phyloP scores from a whole-genome alignment of 2,888 invertebrate genomes.

The Hydriomena furcata region DNA sequence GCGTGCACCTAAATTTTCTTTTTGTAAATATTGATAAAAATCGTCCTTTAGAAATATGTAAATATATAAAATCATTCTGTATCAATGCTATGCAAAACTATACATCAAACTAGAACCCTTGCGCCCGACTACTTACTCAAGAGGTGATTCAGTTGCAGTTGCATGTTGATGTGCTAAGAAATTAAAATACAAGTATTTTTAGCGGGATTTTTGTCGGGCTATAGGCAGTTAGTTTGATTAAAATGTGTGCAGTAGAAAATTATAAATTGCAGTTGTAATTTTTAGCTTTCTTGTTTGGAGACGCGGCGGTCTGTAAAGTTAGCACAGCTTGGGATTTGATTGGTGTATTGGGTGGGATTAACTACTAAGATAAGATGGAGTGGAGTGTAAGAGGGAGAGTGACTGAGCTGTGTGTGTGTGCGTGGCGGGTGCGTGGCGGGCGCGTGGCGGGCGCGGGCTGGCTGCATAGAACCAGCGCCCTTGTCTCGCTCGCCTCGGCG shows the following conservation, averaged over 20 bases:
- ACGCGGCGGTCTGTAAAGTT: not conserved
- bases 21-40: slow-evolving; percentile 5
- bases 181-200: too few species aligned
- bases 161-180: too few species aligned
- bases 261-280: not conserved
- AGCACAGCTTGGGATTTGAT: not conserved
- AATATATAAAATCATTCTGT: slow-evolving; percentile 3
- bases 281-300: too few species aligned
- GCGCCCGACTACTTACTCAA: too few species aligned
- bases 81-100: not conserved
- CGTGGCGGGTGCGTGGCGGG: not conserved
- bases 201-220: too few species aligned
- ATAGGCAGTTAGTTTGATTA: too few species aligned
- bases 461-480: not conserved
- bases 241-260: not conserved
- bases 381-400: not conserved
- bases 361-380: too few species aligned
- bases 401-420: not conserved
- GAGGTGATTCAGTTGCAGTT: too few species aligned
- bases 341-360: too few species aligned
- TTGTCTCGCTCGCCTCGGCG: not conserved
- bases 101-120: too few species aligned
- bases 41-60: not conserved
- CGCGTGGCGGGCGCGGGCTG: not conserved
- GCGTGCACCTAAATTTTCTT: slow-evolving; percentile 1